Evolutionary conservation across 1,140 invertebrate genomes (phyloP).

Genomic region (Calliphora vicina): DNA sequence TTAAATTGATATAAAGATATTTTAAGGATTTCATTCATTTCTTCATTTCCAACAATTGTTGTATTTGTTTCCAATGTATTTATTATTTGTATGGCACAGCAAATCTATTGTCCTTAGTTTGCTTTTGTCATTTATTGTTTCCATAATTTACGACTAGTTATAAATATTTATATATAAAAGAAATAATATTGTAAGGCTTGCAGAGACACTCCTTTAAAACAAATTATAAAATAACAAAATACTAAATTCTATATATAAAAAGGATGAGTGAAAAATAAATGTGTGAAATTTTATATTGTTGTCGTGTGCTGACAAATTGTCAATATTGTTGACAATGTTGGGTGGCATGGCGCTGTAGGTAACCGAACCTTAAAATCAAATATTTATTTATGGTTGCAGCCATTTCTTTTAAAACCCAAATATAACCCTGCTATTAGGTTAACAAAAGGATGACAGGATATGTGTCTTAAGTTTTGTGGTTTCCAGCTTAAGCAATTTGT

Average conservation of each 20-base stretch:
- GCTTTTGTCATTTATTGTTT: too few species aligned
- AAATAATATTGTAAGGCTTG: background rate
- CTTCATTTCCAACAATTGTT: too few species aligned
- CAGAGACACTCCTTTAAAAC: background rate
- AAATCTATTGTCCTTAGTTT: background rate
- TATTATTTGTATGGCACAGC: background rate
- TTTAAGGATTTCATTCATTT: background rate
- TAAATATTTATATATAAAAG: background rate
- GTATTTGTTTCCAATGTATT: background rate
- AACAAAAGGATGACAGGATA: background rate
- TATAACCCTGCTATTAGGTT: background rate
- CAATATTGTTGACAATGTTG: slow-evolving; percentile 19
- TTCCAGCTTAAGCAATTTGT: slow-evolving; percentile 20
- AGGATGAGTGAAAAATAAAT: too few species aligned
- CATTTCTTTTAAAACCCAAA: background rate
- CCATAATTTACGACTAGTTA: background rate
- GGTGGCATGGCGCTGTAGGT: background rate
- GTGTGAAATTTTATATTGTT: background rate
- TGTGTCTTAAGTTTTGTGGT: background rate
- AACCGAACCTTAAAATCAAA: background rate
- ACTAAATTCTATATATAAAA: too few species aligned
- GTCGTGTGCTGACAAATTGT: slow-evolving; percentile 17
- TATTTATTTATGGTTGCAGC: background rate
- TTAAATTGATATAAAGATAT: background rate
- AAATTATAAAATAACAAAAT: background rate